phyloP scores from a whole-genome alignment of 1,140 invertebrate species.

The Drosophila pseudoobscura region DNA sequence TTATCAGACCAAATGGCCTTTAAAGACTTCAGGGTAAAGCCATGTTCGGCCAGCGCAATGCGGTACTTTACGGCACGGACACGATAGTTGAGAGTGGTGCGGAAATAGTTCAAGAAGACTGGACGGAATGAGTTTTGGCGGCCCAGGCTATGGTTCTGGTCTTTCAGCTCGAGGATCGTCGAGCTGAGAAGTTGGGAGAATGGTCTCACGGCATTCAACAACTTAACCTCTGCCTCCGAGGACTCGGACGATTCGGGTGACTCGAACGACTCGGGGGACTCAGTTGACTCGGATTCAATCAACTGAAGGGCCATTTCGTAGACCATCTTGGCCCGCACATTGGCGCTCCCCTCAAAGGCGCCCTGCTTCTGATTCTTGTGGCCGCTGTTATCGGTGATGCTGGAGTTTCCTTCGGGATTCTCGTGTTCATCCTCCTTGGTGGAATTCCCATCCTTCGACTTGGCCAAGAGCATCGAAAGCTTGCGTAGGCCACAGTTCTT shows the following conservation, averaged over 20 bases:
- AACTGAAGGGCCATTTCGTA: constrained; percentile 72
- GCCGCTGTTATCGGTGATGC: constrained; percentile 21
- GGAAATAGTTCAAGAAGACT: constrained; percentile 83
- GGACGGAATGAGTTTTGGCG: constrained; percentile 87
- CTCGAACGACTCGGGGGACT: no score
- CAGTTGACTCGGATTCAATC: constrained; percentile 40
- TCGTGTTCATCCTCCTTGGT: constrained; percentile 41
- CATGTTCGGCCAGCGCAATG: constrained; percentile 79
- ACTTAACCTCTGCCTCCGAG: constrained; percentile 75
- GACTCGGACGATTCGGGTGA: constrained; percentile 12
- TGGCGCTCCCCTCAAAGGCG: constrained; percentile 78
- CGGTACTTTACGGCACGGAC: constrained; percentile 82
- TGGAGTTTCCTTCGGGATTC: constrained; percentile 19
- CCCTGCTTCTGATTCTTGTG: constrained; percentile 63
- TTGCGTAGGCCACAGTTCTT: constrained; percentile 88
- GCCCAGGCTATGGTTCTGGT: constrained; percentile 87
- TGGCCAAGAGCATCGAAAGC: constrained; percentile 87
- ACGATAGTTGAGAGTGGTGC: constrained; percentile 79
- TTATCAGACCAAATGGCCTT: constrained; percentile 76
- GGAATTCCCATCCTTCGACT: constrained; percentile 84
- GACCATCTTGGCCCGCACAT: constrained; percentile 78
- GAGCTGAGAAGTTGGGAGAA: constrained; percentile 86
- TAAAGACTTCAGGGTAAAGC: constrained; percentile 63
- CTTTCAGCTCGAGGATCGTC: constrained; percentile 87
- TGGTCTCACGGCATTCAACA: constrained; percentile 85